Evolutionary conservation across 2,113 vertebrate genomes (phyloP), one percentile per base, ranked within the genome.

Genomic region (Brachypodius melanocephalos): DNA sequence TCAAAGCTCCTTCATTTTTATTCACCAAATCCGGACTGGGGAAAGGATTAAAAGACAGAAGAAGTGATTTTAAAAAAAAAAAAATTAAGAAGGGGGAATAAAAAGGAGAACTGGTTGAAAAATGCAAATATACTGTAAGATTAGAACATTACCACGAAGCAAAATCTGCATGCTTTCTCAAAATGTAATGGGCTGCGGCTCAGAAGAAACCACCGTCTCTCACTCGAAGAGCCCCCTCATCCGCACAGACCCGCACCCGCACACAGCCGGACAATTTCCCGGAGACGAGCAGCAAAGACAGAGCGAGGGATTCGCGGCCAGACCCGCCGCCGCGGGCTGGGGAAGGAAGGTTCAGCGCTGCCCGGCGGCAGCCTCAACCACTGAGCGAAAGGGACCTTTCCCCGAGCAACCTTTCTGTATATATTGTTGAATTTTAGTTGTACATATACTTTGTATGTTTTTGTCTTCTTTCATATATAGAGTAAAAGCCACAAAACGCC

Each of bases 381-480:
- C 92, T 90, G 96, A 96, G 96, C 93, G 95, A 97, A 94, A 97
- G 96, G 97, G 97, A 97, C 97, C 73, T 97, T 97, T 96, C 94
- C 97, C 97, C 85, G 84, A 98, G 98, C 98, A 98, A 98, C 97
- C 98, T 98, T 98, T 99, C 98, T 99, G 99, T 99, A 99, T 99
- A 99, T 99, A 98, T 98, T 98, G 98, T 98, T 98, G 98, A 98
- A 99, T 98, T 99, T 99, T 98, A 99, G 99, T 98, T 99, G 99
- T 99, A 99, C 91, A 98, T 98, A 99, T 98, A 99, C 98, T 99
- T 99, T 99, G 98, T 99, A 99, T 99, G 99, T 98, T 98, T 98
- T 99, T 98, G 98, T 98, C 99, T 98, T 98, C 98, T 98, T 98
- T 98, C 98, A 98, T 99, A 99, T 98, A 99, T 98, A 98, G 99